Base-by-base conservation (phyloP, 1,140 invertebrate genomes). In the Ceratina japonica region DNA sequence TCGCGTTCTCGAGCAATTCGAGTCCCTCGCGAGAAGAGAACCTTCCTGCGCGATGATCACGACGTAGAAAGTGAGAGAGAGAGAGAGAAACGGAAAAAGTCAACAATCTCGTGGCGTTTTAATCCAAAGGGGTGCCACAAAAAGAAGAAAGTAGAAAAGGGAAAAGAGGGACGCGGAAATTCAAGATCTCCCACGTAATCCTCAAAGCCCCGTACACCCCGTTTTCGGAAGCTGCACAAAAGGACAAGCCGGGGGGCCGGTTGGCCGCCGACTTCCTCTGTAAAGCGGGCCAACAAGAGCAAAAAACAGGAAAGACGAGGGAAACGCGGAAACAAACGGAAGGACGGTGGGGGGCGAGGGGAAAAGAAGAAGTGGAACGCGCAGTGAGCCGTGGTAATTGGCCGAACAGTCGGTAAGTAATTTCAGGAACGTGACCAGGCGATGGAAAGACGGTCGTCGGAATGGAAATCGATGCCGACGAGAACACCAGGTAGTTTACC, bases 401-500 rank as follows among this genome's bases (percentile, higher is more conserved):
- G 74, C 61, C 74, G 74, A 80, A 77, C 79, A 61, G 79, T 80
- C 74, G 79, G 79, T 80, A 80, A 80, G 79, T 80, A 80, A 80
- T 80, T 80, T 76, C 74, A 68, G 79, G 56, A 77, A 77, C 79
- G 74, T 80, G 79, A 77, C 79, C 58, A 27, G 65, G 37, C 66
- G 74, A 77, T 77, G 74, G 79, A 77, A 77, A 77, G 61, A 44
- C 65, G 74, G 74, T 80, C 66, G 37, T 44, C 63, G 22, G 66
- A 75, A 80, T 80, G 74, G 79, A 80, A 80, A 80, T 80, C 75
- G 79, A 80, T 80, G 79, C 72, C 49, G n/a, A 56, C 18, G 27
- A 52, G 72, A 80, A 80, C 73, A 61, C 77, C n/a, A 13, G 63
- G n/a, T 79, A 80, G 72, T 80, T 80, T 75, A 80, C 78, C 63